phyloP scores from a whole-genome alignment of 2,888 invertebrate genomes.

The Orthosia cruda region DNA sequence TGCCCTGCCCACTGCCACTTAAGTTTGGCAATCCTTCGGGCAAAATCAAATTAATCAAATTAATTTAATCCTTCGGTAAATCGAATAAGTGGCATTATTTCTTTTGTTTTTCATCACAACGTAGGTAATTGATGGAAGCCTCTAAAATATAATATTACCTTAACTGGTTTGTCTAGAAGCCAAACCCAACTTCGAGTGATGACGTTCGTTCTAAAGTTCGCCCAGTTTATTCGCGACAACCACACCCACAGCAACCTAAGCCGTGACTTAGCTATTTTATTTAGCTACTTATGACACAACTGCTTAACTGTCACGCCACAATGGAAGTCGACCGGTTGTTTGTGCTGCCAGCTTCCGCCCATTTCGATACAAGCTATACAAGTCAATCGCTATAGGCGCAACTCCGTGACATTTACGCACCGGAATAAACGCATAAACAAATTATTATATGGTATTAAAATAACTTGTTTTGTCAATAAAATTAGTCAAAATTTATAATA shows the following conservation, averaged over 20 bases:
- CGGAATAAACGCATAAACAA: constrained; percentile 54
- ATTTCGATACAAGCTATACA: constrained; percentile 37
- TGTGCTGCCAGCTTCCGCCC: constrained; percentile 50
- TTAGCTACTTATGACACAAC: constrained; percentile 46
- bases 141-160: no score
- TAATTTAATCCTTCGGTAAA: no score
- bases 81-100: background rate
- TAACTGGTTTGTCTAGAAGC: background rate
- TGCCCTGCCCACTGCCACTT: no score
- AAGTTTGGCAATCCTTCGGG: no score
- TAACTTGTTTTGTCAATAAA: constrained; percentile 11
- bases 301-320: constrained; percentile 26
- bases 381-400: constrained; percentile 41
- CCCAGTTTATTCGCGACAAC: constrained; percentile 1
- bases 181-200: background rate
- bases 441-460: constrained; percentile 4
- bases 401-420: constrained; percentile 54
- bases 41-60: no score
- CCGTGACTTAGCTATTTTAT: constrained; percentile 14
- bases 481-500: background rate
- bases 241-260: constrained; percentile 20
- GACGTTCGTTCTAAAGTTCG: background rate
- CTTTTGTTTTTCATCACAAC: background rate
- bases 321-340: constrained; percentile 36
- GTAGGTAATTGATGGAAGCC: background rate